Evolutionary conservation across 2,888 invertebrate genomes (phyloP).

Genomic region (Chamaedrilus cognettii): DNA sequence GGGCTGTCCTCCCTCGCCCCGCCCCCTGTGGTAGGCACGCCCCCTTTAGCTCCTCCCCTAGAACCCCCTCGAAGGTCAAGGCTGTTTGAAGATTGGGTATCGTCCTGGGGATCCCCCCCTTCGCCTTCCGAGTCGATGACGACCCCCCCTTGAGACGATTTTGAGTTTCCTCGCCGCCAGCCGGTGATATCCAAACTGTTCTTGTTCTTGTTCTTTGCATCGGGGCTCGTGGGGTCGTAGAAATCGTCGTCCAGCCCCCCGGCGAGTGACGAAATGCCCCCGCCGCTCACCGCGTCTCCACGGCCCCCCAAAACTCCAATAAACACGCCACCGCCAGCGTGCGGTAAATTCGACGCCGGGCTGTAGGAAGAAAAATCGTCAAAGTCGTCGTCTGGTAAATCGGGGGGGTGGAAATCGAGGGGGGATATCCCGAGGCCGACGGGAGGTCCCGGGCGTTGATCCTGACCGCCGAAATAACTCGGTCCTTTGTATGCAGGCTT

Average conservation of each 20-base stretch:
- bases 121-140: slow-evolving; percentile 4
- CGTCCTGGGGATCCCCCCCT: slow-evolving; percentile 38
- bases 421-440: too few species aligned
- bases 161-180: too few species aligned
- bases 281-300: not conserved
- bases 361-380: slow-evolving; percentile 34
- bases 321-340: slow-evolving; percentile 3
- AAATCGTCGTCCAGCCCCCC: slow-evolving; percentile 7
- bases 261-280: slow-evolving; percentile 17
- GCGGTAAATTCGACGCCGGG: not conserved
- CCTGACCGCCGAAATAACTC: too few species aligned
- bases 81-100: slow-evolving; percentile 53
- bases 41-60: too few species aligned
- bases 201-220: slow-evolving; percentile 11
- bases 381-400: slow-evolving; percentile 31
- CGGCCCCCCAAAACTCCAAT: too few species aligned
- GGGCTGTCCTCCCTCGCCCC: slow-evolving; percentile 29
- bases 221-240: not conserved
- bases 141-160: too few species aligned
- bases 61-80: slow-evolving; percentile 50
- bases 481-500: too few species aligned
- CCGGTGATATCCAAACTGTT: slow-evolving; percentile 33
- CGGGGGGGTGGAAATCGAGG: too few species aligned
- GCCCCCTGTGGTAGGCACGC: not conserved
- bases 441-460: too few species aligned